Percentiles rank a stretch among this genome's conserved stretches.
phyloP scores from a whole-genome alignment of 1,140 invertebrate genomes.

The Drosophila punjabiensis region DNA sequence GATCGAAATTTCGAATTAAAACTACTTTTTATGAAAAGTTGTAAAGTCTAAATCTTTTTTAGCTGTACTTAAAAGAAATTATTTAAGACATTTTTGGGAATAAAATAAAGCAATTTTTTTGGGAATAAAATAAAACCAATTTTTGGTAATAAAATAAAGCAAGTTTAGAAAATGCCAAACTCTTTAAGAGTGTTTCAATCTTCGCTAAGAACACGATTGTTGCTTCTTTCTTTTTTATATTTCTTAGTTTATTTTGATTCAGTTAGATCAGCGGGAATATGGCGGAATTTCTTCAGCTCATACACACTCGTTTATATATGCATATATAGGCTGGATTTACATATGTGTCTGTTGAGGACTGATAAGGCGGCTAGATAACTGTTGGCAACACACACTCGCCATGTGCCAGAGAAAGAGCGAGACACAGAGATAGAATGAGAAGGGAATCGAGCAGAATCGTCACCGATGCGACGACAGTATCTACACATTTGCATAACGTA shows the following conservation, averaged over 20 bases:
- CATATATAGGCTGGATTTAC: slow-evolving; percentile 27
- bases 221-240: not conserved
- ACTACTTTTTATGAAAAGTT: not conserved
- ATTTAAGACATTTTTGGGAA: too few relatives aligned
- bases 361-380: slow-evolving; percentile 74
- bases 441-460: slow-evolving; percentile 32
- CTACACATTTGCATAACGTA: slow-evolving; percentile 71
- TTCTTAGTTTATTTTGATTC: slow-evolving; percentile 32
- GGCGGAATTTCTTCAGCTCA: slow-evolving; percentile 26
- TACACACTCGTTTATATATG: slow-evolving; percentile 16
- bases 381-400: slow-evolving; percentile 43
- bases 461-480: slow-evolving; percentile 45
- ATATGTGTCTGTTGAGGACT: slow-evolving; percentile 42
- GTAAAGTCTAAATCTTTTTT: too few relatives aligned
- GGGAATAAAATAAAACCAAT: too few relatives aligned
- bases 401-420: not conserved
- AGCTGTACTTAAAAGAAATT: too few relatives aligned
- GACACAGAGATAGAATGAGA: not conserved
- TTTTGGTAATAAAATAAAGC: too few relatives aligned
- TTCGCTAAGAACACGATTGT: not conserved
- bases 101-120: too few relatives aligned
- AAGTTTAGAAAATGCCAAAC: not conserved
- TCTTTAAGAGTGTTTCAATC: not conserved
- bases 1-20: not conserved
- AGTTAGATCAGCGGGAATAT: slow-evolving; percentile 55